phyloP scores from a whole-genome alignment of 2,888 invertebrate species.

The Phalangium opilio region DNA sequence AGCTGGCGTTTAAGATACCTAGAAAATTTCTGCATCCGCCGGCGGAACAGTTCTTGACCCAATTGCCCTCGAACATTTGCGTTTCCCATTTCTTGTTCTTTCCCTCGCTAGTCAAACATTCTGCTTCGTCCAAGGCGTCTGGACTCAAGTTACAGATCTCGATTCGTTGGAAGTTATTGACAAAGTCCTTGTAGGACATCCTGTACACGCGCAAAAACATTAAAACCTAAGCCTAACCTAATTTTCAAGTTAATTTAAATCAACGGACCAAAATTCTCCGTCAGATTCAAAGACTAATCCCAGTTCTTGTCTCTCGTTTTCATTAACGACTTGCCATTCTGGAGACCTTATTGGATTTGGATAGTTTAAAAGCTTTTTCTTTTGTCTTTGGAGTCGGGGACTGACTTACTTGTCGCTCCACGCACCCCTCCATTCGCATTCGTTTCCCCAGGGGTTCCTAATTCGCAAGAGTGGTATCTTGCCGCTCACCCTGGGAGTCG shows the following conservation, averaged over 20 bases:
- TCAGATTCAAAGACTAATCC: conserved; percentile 80
- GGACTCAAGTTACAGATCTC: conserved; percentile 94
- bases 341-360: conserved; percentile 41
- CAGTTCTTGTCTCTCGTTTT: conserved; percentile 66
- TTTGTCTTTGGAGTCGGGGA: no score
- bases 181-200: conserved; percentile 78
- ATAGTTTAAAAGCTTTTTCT: no score
- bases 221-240: no score
- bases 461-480: conserved; percentile 68
- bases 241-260: no score
- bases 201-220: conserved; percentile 18
- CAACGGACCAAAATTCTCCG: conserved; percentile 76
- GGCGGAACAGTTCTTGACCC: conserved; percentile 34
- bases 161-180: conserved; percentile 62
- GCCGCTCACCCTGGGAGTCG: conserved; percentile 56
- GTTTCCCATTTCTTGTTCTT: conserved; percentile 30
- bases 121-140: conserved; percentile 54
- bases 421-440: conserved; percentile 84
- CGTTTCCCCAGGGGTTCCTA: conserved; percentile 90
- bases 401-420: conserved; percentile 60
- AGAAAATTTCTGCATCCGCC: conserved; percentile 41
- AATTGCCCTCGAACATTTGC: conserved; percentile 33
- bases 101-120: conserved; percentile 12
- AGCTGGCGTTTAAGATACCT: conserved; percentile 23
- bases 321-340: conserved; percentile 78